phyloP scores from a whole-genome alignment of 2,113 vertebrate species.

The Chaetorhynchus papuensis region DNA sequence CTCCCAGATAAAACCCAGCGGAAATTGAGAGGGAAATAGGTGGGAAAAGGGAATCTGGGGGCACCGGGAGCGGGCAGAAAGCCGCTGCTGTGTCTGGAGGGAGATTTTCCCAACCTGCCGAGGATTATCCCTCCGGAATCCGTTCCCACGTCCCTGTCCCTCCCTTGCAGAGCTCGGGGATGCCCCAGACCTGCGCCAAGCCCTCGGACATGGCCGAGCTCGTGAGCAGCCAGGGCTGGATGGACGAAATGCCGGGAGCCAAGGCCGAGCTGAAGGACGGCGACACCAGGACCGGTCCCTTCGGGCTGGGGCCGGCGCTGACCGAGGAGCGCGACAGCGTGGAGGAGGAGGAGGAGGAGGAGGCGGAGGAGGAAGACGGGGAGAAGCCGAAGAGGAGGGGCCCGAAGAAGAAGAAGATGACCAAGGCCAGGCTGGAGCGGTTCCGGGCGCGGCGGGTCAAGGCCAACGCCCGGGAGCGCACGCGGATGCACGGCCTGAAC shows the following conservation, averaged over 20 bases:
- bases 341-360: constrained; percentile 65
- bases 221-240: constrained; percentile 79
- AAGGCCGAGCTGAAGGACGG: constrained; percentile 81
- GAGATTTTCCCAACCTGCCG: rapidly evolving
- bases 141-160: background rate
- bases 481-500: constrained; percentile 93
- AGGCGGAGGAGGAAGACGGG: constrained; percentile 69
- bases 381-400: constrained; percentile 89
- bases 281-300: constrained; percentile 62
- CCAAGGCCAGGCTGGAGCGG: constrained; percentile 90
- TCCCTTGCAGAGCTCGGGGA: constrained; percentile 74
- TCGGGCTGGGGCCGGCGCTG: constrained; percentile 72
- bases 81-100: rapidly evolving
- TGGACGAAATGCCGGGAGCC: constrained; percentile 75
- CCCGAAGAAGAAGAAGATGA: constrained; percentile 99
- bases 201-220: constrained; percentile 80
- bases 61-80: rapidly evolving
- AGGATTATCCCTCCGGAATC: background rate
- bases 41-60: rapidly evolving
- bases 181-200: constrained; percentile 81
- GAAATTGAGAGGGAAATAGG: background rate
- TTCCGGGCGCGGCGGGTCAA: constrained; percentile 88
- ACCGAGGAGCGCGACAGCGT: constrained; percentile 76
- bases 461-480: constrained; percentile 92
- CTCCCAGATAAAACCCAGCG: rapidly evolving